A percentile compares a stretch with the other conserved stretches of the same genome.
phyloP scores from a whole-genome alignment of 2,888 invertebrate species.

The Heliconius aoede region DNA sequence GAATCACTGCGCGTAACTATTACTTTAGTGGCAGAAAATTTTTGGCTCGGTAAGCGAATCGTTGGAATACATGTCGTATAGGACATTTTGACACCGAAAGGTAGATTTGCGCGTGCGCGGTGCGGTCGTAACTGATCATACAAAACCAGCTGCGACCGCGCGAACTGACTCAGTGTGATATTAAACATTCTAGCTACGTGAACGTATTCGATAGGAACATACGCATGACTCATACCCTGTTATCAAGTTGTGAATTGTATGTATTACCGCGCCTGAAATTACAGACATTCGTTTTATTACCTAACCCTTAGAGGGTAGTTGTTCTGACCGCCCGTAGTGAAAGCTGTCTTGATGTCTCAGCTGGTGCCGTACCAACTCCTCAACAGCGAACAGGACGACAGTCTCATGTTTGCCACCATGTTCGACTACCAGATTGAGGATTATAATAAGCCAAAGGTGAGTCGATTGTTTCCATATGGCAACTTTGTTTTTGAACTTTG shows the following conservation, averaged over 20 bases:
- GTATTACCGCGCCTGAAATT: conserved; percentile 61
- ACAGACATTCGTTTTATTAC: conserved; percentile 61
- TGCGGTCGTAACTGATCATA: conserved; percentile 65
- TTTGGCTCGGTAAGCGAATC: conserved; percentile 75
- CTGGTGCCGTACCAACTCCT: conserved; percentile 83
- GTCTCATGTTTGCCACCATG: conserved; percentile 83
- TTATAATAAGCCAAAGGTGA: conserved; percentile 75
- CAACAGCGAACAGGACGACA: conserved; percentile 81
- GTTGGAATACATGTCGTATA: conserved; percentile 68
- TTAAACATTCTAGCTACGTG: conserved; percentile 78
- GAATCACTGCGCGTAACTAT: conserved; percentile 67
- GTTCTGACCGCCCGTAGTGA: conserved; percentile 66
- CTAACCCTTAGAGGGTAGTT: conserved; percentile 61
- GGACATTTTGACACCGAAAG: conserved; percentile 58
- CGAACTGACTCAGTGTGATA: conserved; percentile 81
- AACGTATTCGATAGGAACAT: conserved; percentile 68
- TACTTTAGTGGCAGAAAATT: conserved; percentile 55
- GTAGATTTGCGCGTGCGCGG: conserved; percentile 74
- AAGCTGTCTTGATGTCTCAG: conserved; percentile 85
- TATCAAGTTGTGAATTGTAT: conserved; percentile 73
- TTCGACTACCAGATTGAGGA: conserved; percentile 81
- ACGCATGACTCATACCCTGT: conserved; percentile 76
- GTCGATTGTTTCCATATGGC: conserved; percentile 47
- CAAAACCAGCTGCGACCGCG: conserved; percentile 78
- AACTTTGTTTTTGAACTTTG: conserved; percentile 34